A percentile compares a stretch with the other conserved stretches of the same genome.
phyloP scores from a whole-genome alignment of 2,113 vertebrate species.

The Pholis gunnellus region DNA sequence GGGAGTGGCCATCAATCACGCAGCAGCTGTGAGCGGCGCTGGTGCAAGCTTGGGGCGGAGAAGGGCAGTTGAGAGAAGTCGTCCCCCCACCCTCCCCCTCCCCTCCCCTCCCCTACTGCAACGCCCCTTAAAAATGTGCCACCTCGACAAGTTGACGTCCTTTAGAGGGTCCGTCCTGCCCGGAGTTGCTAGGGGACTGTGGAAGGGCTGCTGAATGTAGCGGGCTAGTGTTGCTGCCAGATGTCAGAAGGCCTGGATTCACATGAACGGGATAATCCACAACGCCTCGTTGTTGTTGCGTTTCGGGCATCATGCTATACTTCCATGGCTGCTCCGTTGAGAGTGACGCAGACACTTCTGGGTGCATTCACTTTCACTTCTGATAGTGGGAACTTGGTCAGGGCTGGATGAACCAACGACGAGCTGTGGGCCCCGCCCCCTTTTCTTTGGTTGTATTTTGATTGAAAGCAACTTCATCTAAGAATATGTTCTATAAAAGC shows the following conservation, averaged over 20 bases:
- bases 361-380: too few species aligned
- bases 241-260: neutral
- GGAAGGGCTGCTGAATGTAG: conserved; percentile 1
- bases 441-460: neutral
- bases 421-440: neutral
- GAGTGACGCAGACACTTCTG: too few species aligned
- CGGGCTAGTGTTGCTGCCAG: neutral
- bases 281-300: too few species aligned
- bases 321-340: neutral
- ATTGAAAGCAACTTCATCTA: neutral
- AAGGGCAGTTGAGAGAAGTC: conserved; percentile 61
- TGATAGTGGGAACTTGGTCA: neutral
- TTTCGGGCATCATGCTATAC: neutral
- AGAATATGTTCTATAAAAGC: neutral
- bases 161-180: conserved; percentile 44
- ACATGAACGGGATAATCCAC: neutral
- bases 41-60: conserved; percentile 54
- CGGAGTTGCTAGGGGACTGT: conserved; percentile 53
- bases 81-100: conserved; percentile 14
- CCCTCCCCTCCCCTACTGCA: neutral
- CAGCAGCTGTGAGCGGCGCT: conserved; percentile 74
- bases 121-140: conserved; percentile 59
- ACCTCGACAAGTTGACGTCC: conserved; percentile 73
- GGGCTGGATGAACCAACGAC: neutral
- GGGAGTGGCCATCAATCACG: conserved; percentile 79